Conservation (phyloP, 2,113 vertebrate species). For the Austrofundulus limnaeus region DNA sequence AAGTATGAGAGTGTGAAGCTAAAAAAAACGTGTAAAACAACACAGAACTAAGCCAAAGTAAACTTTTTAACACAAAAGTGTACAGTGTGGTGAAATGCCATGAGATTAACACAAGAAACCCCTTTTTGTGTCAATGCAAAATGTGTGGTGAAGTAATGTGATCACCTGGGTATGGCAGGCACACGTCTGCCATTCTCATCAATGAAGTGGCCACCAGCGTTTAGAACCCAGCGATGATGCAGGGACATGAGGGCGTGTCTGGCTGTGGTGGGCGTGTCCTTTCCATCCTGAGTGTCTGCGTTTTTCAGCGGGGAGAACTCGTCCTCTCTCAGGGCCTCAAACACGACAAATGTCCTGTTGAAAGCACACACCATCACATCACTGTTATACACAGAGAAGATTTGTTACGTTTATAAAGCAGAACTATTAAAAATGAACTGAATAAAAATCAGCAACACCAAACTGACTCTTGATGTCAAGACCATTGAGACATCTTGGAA, state of each 20-base stretch:
- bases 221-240: conserved; percentile 98
- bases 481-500: too few species aligned
- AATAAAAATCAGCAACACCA: too few species aligned
- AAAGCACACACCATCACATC: conserved; percentile 6
- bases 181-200: conserved; percentile 90
- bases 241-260: conserved; percentile 91
- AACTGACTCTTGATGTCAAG: too few species aligned
- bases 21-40: conserved; percentile 22
- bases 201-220: conserved; percentile 91
- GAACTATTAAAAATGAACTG: too few species aligned
- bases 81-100: too few species aligned
- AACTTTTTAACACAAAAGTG: too few species aligned
- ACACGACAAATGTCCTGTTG: conserved; percentile 90
- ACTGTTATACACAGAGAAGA: background rate
- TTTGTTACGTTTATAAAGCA: too few species aligned
- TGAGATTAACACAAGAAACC: too few species aligned
- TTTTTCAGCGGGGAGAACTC: conserved; percentile 98
- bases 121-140: too few species aligned
- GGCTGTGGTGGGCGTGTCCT: conserved; percentile 96
- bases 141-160: too few species aligned
- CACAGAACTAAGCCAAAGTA: conserved; percentile 14
- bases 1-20: conserved; percentile 63
- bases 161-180: conserved; percentile 93
- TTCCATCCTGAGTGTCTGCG: conserved; percentile 92
- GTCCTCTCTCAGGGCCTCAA: conserved; percentile 92